Conservation (phyloP, 2,113 vertebrate species). For the Tautogolabrus adspersus region DNA sequence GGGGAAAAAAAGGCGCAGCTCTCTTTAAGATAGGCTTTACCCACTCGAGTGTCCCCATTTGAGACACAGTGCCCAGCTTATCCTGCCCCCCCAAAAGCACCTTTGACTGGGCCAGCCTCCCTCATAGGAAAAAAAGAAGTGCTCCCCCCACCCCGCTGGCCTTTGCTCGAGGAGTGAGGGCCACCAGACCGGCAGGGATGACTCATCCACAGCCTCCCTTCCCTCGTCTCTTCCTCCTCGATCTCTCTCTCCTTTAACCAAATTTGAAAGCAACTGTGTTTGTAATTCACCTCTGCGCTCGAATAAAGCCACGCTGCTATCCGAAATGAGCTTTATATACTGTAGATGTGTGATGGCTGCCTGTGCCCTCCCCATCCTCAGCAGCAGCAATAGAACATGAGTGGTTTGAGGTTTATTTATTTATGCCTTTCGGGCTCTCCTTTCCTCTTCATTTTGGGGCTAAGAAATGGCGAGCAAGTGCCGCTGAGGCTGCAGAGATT, state of each 20-base stretch:
- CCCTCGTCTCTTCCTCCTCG: conserved; percentile 13
- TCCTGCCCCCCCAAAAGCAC: conserved; percentile 56
- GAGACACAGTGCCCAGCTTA: conserved; percentile 75
- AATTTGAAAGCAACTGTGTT: conserved; percentile 66
- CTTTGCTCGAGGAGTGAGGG: conserved; percentile 49
- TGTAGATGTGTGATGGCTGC: conserved; percentile 56
- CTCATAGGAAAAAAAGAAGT: neutral
- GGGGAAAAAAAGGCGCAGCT: conserved; percentile 39
- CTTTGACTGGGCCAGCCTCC: conserved; percentile 69
- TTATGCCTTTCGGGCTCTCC: conserved; percentile 76
- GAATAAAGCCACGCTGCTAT: conserved; percentile 39
- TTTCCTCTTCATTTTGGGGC: conserved; percentile 79
- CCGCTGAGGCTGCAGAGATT: conserved; percentile 72
- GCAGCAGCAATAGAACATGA: conserved; percentile 66
- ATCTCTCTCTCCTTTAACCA: conserved; percentile 55
- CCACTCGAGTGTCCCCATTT: conserved; percentile 78
- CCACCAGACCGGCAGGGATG: conserved; percentile 57
- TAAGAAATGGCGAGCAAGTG: conserved; percentile 73
- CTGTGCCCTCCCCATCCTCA: conserved; percentile 33
- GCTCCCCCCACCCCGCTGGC: conserved; percentile 35
- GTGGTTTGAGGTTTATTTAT: conserved; percentile 81
- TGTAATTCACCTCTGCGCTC: conserved; percentile 63
- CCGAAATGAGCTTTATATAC: conserved; percentile 57
- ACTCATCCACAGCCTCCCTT: conserved; percentile 66
- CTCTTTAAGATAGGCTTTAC: conserved; percentile 75